Evolutionary conservation across 2,797 vertebrate genomes (phyloP).

Genomic region (Sardinella longiceps): DNA sequence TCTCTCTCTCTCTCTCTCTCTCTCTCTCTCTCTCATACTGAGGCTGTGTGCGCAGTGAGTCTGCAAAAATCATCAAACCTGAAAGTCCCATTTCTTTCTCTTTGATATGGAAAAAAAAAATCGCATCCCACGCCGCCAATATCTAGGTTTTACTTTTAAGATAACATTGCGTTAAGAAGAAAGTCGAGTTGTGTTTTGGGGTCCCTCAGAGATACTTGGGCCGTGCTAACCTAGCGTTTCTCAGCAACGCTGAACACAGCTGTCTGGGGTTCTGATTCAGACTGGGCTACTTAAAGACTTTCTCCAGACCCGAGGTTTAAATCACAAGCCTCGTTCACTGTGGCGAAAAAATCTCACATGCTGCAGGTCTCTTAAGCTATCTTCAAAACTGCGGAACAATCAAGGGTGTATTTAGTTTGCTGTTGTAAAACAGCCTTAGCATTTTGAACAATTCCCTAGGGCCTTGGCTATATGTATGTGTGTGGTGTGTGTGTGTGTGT

Average conservation of each 20-base stretch:
- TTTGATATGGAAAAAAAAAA: background rate
- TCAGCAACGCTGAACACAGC: constrained; percentile 42
- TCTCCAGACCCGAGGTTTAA: background rate
- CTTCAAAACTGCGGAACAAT: background rate
- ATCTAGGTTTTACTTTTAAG: constrained; percentile 42
- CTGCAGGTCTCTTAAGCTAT: background rate
- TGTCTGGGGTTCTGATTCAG: background rate
- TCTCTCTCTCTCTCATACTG: constrained; percentile 37
- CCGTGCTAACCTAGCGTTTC: constrained; percentile 36
- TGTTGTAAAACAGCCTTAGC: background rate
- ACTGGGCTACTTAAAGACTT: background rate
- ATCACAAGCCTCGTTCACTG: background rate
- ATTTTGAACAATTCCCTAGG: background rate
- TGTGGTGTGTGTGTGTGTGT: background rate
- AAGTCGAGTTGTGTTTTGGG: constrained; percentile 39
- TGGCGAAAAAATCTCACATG: background rate
- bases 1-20: too few relatives aligned
- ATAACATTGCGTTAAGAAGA: constrained; percentile 49
- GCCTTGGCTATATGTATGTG: background rate
- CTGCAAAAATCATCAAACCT: constrained; percentile 51
- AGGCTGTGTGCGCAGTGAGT: constrained; percentile 41
- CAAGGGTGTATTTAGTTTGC: background rate
- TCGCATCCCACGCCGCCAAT: constrained; percentile 21
- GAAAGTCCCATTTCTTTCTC: background rate
- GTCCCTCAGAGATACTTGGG: constrained; percentile 47